Evolutionary conservation across 2,797 vertebrate species (phyloP).

Genomic region (Crypturellus tataupa): DNA sequence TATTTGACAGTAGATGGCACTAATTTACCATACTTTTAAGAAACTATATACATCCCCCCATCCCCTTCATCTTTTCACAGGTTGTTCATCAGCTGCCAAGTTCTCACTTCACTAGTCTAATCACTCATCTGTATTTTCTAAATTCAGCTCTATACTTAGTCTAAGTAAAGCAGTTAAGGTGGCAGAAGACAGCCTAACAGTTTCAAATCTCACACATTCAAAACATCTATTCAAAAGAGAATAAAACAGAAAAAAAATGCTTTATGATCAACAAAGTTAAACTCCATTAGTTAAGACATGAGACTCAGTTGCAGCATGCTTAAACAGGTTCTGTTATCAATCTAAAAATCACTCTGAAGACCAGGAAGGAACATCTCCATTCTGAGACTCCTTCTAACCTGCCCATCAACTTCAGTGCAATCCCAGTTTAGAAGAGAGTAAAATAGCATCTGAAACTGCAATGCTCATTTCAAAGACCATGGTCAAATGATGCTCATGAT

Average conservation of each 20-base stretch:
- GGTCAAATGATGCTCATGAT: not conserved
- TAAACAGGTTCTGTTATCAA: not conserved
- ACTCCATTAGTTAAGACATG: not conserved
- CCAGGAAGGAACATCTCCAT: not conserved
- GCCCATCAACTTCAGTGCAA: not conserved
- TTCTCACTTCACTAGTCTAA: not conserved
- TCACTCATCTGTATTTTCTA: not conserved
- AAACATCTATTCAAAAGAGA: not conserved
- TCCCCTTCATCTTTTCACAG: not conserved
- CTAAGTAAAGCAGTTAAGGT: not conserved
- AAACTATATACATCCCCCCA: not conserved
- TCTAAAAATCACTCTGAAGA: not conserved
- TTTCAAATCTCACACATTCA: not conserved
- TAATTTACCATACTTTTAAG: slow-evolving; percentile 52
- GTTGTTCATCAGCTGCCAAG: not conserved
- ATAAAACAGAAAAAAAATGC: not conserved
- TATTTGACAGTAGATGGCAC: slow-evolving; percentile 74
- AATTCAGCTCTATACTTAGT: slow-evolving; percentile 8
- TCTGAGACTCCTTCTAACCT: not conserved
- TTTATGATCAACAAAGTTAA: not conserved
- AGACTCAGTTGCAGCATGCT: not conserved
- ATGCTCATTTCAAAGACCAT: not conserved
- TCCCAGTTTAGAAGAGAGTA: not conserved
- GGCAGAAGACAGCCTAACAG: not conserved
- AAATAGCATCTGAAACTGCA: not conserved